Percentiles rank a stretch among this genome's conserved stretches.
Conservation (phyloP, 2,888 invertebrate species). For the Agrochola circellaris region DNA sequence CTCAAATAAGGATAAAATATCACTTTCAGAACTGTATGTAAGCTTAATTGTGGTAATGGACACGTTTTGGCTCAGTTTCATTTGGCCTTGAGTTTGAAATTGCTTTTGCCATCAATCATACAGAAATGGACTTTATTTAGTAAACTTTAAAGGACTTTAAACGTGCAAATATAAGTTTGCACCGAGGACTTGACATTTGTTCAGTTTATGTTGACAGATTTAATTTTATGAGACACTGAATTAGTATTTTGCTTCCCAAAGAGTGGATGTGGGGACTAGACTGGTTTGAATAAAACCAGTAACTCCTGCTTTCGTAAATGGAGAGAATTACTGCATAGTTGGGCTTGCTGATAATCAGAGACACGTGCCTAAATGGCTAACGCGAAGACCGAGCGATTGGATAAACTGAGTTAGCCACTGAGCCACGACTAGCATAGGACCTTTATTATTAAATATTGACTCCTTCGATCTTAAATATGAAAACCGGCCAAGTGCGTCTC, state of each 20-base stretch:
- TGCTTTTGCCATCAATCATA: constrained; percentile 49
- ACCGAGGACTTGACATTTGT: constrained; percentile 66
- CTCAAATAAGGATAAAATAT: constrained; percentile 41
- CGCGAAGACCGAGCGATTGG: neutral
- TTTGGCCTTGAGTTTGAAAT: constrained; percentile 67
- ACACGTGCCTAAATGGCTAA: constrained; percentile 8
- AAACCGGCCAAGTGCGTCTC: too few species aligned
- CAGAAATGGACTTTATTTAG: constrained; percentile 51
- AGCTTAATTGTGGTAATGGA: constrained; percentile 68
- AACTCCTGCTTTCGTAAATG: constrained; percentile 29
- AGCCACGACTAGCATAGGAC: neutral
- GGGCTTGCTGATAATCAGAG: constrained; percentile 24
- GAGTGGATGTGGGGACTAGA: constrained; percentile 13
- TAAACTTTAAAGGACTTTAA: constrained; percentile 36
- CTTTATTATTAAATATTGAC: neutral
- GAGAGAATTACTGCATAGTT: constrained; percentile 9
- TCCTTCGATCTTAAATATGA: neutral
- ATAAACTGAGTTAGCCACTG: neutral
- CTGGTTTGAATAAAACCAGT: constrained; percentile 39
- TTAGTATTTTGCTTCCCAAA: constrained; percentile 64
- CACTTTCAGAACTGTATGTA: constrained; percentile 33
- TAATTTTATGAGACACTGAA: constrained; percentile 73
- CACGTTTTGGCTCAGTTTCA: constrained; percentile 73
- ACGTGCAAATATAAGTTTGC: constrained; percentile 38
- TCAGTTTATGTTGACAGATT: constrained; percentile 73